These are phyloP conservation scores for Schizaphis graminum DNA, from an alignment of 2,888 invertebrate genomes.

Conservation along the genomic window DNA sequence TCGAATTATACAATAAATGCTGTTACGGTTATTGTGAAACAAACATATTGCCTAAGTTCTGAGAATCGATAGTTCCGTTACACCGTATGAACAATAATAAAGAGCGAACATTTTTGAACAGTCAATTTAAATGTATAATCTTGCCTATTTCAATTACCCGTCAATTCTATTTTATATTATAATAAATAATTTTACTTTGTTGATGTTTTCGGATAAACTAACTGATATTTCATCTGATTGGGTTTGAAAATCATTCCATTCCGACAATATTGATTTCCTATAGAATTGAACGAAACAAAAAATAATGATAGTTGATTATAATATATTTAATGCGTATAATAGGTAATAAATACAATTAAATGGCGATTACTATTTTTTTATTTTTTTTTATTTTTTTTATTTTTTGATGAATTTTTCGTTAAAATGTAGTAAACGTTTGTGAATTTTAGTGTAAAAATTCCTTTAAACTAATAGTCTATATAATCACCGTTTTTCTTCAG, in stretches of 20 bases:
- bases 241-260: neutral
- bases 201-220: neutral
- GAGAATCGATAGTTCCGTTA: no score
- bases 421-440: neutral
- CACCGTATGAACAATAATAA: no score
- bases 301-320: neutral
- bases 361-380: neutral
- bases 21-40: neutral
- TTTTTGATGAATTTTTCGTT: neutral
- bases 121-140: neutral
- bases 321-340: neutral
- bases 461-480: neutral
- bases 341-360: neutral
- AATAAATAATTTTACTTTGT: slow-evolving; percentile 14
- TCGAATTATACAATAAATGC: neutral
- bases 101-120: neutral
- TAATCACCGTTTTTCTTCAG: slow-evolving; percentile 18
- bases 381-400: neutral
- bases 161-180: neutral
- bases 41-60: no score
- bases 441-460: neutral
- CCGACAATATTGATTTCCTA: neutral
- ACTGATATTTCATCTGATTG: neutral
- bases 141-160: neutral
- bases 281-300: neutral